Base-by-base conservation (phyloP, 2,888 invertebrate genomes). In the Spialia ferax region DNA sequence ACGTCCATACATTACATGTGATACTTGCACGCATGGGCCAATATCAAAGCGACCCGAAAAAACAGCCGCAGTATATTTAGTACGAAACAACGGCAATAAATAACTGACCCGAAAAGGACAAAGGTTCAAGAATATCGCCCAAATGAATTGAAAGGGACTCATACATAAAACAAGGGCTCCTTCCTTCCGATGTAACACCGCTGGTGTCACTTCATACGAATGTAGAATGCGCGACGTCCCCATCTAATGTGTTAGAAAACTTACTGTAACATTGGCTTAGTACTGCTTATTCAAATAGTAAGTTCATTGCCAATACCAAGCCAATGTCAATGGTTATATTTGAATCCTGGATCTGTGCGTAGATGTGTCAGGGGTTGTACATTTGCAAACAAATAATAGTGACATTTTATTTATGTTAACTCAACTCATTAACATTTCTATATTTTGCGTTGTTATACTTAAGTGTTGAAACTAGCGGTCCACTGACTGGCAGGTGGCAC, bases 61-160 rank as follows among this genome's bases (percentile, higher is more conserved):
- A 79, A 79, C 80, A 79, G 79, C 81, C 81, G 83, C 73, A 74
- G 80, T 80, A 82, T 83, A 87, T 87, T 87, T 87, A 87, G 83
- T 86, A 84, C 80, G 85, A 88, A 87, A 90, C 86, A 88, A 84
- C 77, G 81, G 86, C 87, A 90, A 91, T 91, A 91, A 91, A 91
- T 91, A 91, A 91, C 86, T 89, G 89, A 89, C 87, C 90, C 91
- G 89, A 87, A 91, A 90, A 85, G 89, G 91, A 91, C 89, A 88
- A 88, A 91, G 91, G 89, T 89, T 86, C 85, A 83, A 84, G 82
- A 85, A 86, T 85, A 85, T 86, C 83, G 85, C 83, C 84, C 88
- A 90, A 91, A 92, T 91, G 91, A 91, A 91, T 91, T 90, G 91
- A 89, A 91, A 90, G 86, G 89, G 85, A 79, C 85, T 91, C 91